Evolutionary conservation across 2,113 vertebrate species (phyloP), one percentile per base, ranked within the genome.

Genomic region (Sylvia atricapilla): DNA sequence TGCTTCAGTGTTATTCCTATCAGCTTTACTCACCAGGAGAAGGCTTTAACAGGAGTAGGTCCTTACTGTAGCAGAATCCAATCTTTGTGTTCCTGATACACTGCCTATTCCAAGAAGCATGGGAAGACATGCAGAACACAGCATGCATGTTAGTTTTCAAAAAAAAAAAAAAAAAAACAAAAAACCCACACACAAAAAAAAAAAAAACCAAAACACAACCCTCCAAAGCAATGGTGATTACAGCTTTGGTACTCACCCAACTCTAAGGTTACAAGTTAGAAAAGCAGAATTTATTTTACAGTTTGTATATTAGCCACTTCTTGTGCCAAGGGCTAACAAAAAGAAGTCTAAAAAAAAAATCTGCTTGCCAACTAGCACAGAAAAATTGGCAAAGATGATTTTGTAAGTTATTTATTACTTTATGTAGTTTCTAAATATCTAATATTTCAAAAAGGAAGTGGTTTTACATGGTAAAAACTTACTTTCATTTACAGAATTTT

Each of bases 41-140:
- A 72, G 94, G 94, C 97, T 97, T 99, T 98, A 99, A 98, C 99
- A 99, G 97, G 99, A 99, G 98, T 99, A 99, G 95, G 99, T 99
- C 98, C 99, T 98, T 98, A 99, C 98, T 93, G 99, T 98, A 91
- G 99, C 98, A 91, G 99, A 98, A 96, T 99, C 99, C 99, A 99
- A 97, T 98, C 99, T 98, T 98, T 99, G 99, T 97, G 99, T 97
- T 97, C 98, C 98, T 97, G 98, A 98, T 97, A 98, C 98, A 98
- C 96, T 98, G 97, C 99, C 99, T 99, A 98, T 96, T 97, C 86
- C 78, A 96, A 93, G 97, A 97, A 95, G 93, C 93, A 97, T 39
- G 84, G 93, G 95, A 98, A 98, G 96, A 98, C 98, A 97, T 99
- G 99, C 99, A 98, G 92, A 98, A 98, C 97, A 98, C 96, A 97